Evolutionary conservation across 2,113 vertebrate species (phyloP).

Genomic region (Penelope pileata): DNA sequence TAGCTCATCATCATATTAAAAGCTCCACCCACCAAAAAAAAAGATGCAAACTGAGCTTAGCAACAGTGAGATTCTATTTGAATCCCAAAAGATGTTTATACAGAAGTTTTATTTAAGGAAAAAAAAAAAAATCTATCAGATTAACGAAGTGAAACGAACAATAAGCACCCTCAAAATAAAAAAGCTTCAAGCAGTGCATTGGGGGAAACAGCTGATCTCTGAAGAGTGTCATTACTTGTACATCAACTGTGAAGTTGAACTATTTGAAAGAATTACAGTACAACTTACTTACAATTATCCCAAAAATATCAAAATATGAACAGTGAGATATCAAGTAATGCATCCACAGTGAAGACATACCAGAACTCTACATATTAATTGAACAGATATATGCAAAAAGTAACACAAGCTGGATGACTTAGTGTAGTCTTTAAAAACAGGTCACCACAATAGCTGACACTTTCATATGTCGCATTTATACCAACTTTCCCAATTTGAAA

Average conservation of each 20-base stretch:
- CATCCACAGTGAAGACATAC: background rate
- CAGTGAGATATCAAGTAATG: background rate
- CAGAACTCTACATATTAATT: background rate
- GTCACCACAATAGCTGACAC: background rate
- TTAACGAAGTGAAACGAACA: constrained; percentile 17
- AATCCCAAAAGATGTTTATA: constrained; percentile 17
- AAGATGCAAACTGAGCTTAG: constrained; percentile 77
- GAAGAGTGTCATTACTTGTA: background rate
- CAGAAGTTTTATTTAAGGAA: background rate
- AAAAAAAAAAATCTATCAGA: constrained; percentile 18
- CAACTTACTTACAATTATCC: background rate
- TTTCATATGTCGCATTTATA: background rate
- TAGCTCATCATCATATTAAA: constrained; percentile 61
- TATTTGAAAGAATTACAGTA: background rate
- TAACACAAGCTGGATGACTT: background rate
- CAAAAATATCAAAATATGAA: background rate
- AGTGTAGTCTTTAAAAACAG: background rate
- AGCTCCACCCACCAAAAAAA: constrained; percentile 71
- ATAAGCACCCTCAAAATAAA: background rate
- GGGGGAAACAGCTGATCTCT: background rate
- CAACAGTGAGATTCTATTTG: constrained; percentile 75
- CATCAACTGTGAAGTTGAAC: background rate
- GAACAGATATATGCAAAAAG: background rate
- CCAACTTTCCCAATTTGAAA: background rate
- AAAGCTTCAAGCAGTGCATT: constrained; percentile 32